These are phyloP conservation scores for Struthio camelus DNA, from an alignment of 2,113 vertebrate genomes.

Conservation along the genomic window DNA sequence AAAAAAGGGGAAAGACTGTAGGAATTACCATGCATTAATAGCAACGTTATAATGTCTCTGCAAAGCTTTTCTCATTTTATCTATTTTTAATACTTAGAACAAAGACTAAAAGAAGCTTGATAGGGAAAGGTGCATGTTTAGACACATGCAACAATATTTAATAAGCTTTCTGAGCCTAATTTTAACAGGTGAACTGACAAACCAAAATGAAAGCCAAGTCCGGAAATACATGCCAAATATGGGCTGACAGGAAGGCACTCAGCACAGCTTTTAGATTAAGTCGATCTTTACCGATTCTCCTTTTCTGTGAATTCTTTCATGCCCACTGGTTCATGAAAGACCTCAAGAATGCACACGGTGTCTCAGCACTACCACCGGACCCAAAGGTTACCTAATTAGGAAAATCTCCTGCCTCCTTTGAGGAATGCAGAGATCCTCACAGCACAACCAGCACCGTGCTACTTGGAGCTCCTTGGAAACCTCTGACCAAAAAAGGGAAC, in stretches of 20 bases:
- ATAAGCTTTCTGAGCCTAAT: neutral
- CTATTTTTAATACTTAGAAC: neutral
- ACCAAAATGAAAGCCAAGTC: neutral
- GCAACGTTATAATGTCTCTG: neutral
- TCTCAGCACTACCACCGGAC: neutral
- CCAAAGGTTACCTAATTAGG: neutral
- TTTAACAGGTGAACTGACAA: constrained; percentile 9
- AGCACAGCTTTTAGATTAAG: neutral
- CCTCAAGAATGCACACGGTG: neutral
- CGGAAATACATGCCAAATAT: neutral
- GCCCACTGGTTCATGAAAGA: neutral
- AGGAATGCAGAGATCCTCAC: neutral
- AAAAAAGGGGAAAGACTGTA: neutral
- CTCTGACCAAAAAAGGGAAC: neutral
- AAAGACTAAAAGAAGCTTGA: neutral
- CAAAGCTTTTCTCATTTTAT: neutral
- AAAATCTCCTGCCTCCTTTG: neutral
- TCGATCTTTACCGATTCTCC: neutral
- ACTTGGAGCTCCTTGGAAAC: too few species aligned
- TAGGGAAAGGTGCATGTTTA: neutral
- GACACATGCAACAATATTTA: neutral
- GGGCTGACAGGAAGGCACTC: neutral
- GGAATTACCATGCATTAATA: neutral
- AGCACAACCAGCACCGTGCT: neutral
- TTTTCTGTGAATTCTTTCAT: neutral